Evolutionary conservation across 2,113 vertebrate species (phyloP).

Genomic region (Sapayoa aenigma): DNA sequence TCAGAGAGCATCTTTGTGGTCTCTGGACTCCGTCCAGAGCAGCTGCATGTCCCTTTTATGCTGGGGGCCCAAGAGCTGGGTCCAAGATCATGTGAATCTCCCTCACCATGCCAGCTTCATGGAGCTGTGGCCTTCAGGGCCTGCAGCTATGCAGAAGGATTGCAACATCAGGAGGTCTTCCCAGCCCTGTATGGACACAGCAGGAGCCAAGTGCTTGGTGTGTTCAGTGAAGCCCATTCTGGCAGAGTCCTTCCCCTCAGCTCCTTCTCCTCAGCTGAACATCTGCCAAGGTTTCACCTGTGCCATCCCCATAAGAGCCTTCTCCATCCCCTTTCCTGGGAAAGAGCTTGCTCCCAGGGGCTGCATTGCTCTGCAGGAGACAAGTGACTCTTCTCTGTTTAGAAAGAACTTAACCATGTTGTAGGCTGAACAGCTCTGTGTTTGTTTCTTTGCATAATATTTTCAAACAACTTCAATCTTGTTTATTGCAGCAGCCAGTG

Average conservation of each 20-base stretch:
- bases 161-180: not conserved
- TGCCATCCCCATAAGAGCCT: not conserved
- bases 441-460: not conserved
- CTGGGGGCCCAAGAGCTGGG: not conserved
- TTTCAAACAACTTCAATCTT: not conserved
- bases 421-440: not conserved
- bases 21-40: not conserved
- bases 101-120: fast-evolving
- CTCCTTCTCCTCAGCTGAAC: not conserved
- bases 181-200: not conserved
- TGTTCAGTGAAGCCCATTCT: not conserved
- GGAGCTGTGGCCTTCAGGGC: not conserved
- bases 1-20: not conserved
- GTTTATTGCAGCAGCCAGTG: not conserved
- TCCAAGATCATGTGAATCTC: not conserved
- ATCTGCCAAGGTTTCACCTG: not conserved
- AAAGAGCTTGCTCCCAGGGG: fast-evolving
- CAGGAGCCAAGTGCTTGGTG: not conserved
- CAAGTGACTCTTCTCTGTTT: not conserved
- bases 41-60: not conserved
- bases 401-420: not conserved
- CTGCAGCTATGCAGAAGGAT: not conserved
- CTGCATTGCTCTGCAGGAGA: fast-evolving
- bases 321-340: not conserved
- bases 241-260: not conserved